Evolutionary conservation across 37 sponge, comb jelly and placozoan genomes (phyloP).

Genomic region (Oscarella lobularis): DNA sequence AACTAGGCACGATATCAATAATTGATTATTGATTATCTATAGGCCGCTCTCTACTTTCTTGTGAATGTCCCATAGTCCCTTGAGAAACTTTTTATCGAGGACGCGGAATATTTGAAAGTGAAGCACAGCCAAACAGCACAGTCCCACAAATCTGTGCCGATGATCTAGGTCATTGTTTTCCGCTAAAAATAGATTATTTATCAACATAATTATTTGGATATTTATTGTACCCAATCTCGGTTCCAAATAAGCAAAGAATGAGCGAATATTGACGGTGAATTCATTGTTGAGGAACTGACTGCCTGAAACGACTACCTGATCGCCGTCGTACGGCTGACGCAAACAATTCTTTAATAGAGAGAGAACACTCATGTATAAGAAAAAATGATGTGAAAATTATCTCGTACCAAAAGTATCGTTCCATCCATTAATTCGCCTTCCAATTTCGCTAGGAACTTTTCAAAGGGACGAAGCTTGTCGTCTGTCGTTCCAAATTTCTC

Average conservation of each 20-base stretch:
- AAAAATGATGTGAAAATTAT: neutral
- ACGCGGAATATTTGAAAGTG: slow-evolving; percentile 44
- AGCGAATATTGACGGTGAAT: slow-evolving; percentile 26
- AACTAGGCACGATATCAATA: slow-evolving; percentile 2
- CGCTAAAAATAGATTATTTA: no score
- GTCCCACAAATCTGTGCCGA: slow-evolving; percentile 37
- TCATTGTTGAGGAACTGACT: slow-evolving; percentile 43
- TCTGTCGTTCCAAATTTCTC: slow-evolving; percentile 64
- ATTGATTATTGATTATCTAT: no score
- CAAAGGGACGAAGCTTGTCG: slow-evolving; percentile 66
- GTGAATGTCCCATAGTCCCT: slow-evolving; percentile 70
- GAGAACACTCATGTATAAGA: neutral
- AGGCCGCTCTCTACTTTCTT: no score
- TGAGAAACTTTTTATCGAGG: slow-evolving; percentile 59
- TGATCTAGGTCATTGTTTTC: slow-evolving; percentile 43
- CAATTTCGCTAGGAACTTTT: slow-evolving; percentile 65
- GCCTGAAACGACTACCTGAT: slow-evolving; percentile 41
- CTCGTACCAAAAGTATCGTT: slow-evolving; percentile 48
- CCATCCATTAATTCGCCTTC: slow-evolving; percentile 92
- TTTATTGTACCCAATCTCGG: slow-evolving; percentile 40
- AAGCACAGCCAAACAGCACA: slow-evolving; percentile 67
- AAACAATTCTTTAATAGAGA: slow-evolving; percentile 34
- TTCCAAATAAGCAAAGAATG: slow-evolving; percentile 29
- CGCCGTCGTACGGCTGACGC: slow-evolving; percentile 51
- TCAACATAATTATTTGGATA: no score